A percentile compares a stretch with the other conserved stretches of the same genome.
These are phyloP conservation scores for Tetheella fluctuosa DNA, from an alignment of 2,888 invertebrate species.

Conservation along the genomic window DNA sequence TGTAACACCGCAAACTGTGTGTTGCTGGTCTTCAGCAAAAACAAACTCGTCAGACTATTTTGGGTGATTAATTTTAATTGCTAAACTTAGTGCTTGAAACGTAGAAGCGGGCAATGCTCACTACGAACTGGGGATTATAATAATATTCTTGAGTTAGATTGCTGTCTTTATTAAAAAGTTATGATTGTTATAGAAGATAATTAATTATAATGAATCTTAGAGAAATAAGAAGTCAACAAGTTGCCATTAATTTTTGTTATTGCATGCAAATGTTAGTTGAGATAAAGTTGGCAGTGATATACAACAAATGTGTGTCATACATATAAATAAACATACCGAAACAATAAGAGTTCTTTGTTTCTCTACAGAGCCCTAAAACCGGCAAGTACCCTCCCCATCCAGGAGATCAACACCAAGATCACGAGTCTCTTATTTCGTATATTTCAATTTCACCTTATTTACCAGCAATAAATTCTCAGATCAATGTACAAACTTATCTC, in stretches of 20 bases:
- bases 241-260: too few relatives aligned
- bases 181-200: background rate
- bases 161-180: background rate
- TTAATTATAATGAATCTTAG: too few relatives aligned
- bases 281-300: too few relatives aligned
- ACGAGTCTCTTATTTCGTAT: background rate
- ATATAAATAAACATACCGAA: too few relatives aligned
- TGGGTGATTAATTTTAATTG: conserved; percentile 67
- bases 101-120: background rate
- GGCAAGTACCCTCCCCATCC: too few relatives aligned
- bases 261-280: too few relatives aligned
- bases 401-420: too few relatives aligned
- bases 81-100: conserved; percentile 49
- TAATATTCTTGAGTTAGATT: background rate
- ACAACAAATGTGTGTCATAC: too few relatives aligned
- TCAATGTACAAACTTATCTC: background rate
- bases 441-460: background rate
- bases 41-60: conserved; percentile 45
- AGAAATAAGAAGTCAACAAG: too few relatives aligned
- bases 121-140: background rate
- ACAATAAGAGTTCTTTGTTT: too few relatives aligned
- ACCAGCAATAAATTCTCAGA: background rate
- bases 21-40: conserved; percentile 41
- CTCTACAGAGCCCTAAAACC: too few relatives aligned
- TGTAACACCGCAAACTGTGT: conserved; percentile 24